phyloP scores from a whole-genome alignment of 1,140 invertebrate genomes.

The Diachasmimorpha longicaudata region DNA sequence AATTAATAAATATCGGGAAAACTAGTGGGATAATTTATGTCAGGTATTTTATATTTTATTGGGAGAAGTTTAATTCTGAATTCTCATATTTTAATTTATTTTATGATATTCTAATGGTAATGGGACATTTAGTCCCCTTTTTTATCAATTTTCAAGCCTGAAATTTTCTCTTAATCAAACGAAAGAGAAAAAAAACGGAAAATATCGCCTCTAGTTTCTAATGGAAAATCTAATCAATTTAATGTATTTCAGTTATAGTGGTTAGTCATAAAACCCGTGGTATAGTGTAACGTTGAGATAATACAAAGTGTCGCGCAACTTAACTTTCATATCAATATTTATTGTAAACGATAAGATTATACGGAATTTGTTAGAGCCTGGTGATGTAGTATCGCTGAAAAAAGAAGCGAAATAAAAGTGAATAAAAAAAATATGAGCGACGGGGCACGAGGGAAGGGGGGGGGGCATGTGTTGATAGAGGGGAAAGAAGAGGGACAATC shows the following conservation, averaged over 20 bases:
- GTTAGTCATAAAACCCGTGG: background rate
- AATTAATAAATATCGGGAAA: no score
- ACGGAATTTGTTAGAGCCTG: constrained; percentile 47
- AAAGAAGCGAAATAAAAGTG: background rate
- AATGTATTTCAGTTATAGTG: background rate
- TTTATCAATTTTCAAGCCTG: no score
- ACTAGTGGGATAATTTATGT: no score
- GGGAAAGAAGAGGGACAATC: constrained; percentile 9
- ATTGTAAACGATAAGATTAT: constrained; percentile 59
- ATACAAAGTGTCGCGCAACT: constrained; percentile 30
- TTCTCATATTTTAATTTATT: no score
- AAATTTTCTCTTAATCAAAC: no score
- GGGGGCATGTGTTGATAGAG: background rate
- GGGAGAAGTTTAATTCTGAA: no score
- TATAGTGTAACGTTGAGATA: constrained; percentile 8
- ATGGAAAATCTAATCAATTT: background rate
- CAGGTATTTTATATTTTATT: no score
- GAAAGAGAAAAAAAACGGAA: no score
- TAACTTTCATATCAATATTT: constrained; percentile 56
- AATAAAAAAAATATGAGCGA: background rate
- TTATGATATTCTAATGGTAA: no score
- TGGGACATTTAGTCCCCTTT: no score
- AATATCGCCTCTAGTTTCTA: background rate
- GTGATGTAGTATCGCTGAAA: background rate
- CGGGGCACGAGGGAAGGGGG: no score